A percentile compares a stretch with the other conserved stretches of the same genome.
Conservation (phyloP, 2,113 vertebrate genomes). For the Symphodus melops region DNA sequence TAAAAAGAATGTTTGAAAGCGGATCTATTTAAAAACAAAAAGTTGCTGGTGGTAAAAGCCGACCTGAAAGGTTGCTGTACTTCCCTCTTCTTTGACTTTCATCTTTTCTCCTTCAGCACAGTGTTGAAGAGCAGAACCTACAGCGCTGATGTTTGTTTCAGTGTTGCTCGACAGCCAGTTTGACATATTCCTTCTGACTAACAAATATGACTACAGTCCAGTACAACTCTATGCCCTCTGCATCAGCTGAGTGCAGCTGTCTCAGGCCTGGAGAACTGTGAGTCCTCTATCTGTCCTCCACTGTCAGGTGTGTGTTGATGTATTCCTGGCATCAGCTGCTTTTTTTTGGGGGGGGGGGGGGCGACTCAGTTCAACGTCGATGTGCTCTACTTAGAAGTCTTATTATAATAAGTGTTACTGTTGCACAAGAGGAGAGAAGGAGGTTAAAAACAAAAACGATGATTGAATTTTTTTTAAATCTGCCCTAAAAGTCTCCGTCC, state of each 20-base stretch:
- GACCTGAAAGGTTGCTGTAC: too few species aligned
- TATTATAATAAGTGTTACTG: neutral
- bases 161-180: neutral
- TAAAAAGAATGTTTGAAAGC: too few species aligned
- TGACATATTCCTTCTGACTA: slow-evolving; percentile 1
- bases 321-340: neutral
- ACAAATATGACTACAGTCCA: neutral
- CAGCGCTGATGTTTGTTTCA: neutral
- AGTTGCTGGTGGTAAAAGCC: neutral
- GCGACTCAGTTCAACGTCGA: neutral
- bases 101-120: neutral
- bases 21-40: too few species aligned
- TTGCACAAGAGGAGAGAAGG: neutral
- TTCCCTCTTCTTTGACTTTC: too few species aligned
- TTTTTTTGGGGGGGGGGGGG: neutral
- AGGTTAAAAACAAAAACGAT: neutral
- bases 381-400: neutral
- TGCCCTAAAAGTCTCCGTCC: slow-evolving; percentile 10
- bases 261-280: neutral
- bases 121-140: neutral
- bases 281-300: slow-evolving; percentile 12
- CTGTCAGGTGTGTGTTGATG: neutral
- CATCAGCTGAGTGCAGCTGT: neutral
- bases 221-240: neutral
- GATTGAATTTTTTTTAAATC: neutral